Evolutionary conservation across 2,113 vertebrate species (phyloP), one percentile per base, ranked within the genome.

Genomic region (Nematolebias whitei): DNA sequence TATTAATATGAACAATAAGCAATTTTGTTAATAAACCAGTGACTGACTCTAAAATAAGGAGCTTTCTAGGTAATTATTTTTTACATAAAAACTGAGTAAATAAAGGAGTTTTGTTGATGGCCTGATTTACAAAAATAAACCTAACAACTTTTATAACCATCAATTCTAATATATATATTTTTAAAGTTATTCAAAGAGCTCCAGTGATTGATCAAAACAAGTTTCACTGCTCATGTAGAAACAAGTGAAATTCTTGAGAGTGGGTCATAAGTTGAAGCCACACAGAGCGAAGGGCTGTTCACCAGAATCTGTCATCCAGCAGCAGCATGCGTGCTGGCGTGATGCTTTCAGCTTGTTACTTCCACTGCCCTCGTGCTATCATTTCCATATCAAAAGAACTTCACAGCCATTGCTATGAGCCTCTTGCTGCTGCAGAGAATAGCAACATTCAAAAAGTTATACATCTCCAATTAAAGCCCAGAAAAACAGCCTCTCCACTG

Each of bases 311-410:
- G 48, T 64, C 50, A 39, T 59, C 22, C 7, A 14, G 26, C 51
- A 50, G 22, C 29, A 47, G 9, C 38, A 18, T 22, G 9, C 55
- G 70, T 66, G 63, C 58, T 67, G 71, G 45, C 57, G 47, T 43
- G 35, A 73, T 40, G 32, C 47, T 48, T 59, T 66, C 22, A 48
- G 23, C 52, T 60, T 20, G 48, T 62, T 60, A 60, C 52, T 54
- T 47, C 15, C 39, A 43, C n/a, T 18, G 45, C 52, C 5, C 47
- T 29, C 38, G 26, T 39, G 16, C 43, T 61, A 39, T 40, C 1
- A 72, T 82, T 63, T 68, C 40, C 63, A 79, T 74, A 15, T 72
- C 24, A 59, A 76, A 74, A 62, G 32, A 58, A 53, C 55, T 43
- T 51, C 26, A 20, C 54, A 13, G 3, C 41, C 52, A 20, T 59